These are phyloP conservation scores for Hylaea fasciaria DNA, from an alignment of 2,888 invertebrate species.

Conservation along the genomic window DNA sequence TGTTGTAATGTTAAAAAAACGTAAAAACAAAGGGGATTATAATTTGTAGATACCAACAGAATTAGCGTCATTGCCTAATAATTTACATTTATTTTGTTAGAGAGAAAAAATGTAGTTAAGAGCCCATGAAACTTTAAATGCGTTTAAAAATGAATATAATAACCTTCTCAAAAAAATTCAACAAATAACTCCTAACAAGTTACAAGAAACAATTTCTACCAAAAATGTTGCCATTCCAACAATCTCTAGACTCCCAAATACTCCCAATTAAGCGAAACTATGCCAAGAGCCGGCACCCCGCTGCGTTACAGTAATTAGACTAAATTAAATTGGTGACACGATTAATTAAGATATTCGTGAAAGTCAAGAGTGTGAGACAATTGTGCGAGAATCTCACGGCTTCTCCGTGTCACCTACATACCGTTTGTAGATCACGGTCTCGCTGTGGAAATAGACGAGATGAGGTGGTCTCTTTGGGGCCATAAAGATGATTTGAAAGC, in stretches of 20 bases:
- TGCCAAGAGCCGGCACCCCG: constrained; percentile 36
- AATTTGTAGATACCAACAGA: too few species aligned
- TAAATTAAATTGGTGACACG: constrained; percentile 78
- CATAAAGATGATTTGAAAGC: constrained; percentile 12
- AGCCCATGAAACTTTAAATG: too few species aligned
- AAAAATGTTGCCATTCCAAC: constrained; percentile 6
- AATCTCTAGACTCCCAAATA: constrained; percentile 15
- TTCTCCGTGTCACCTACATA: constrained; percentile 72
- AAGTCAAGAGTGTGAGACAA: constrained; percentile 67
- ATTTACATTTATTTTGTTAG: too few species aligned
- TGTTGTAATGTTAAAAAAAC: too few species aligned
- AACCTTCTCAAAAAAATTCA: too few species aligned
- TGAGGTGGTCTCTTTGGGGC: background rate
- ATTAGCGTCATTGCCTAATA: too few species aligned
- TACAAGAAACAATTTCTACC: background rate
- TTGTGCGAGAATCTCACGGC: constrained; percentile 72
- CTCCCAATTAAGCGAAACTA: constrained; percentile 26
- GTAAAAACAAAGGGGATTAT: too few species aligned
- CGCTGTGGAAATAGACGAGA: constrained; percentile 35
- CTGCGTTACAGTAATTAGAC: constrained; percentile 68
- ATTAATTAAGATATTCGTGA: constrained; percentile 80
- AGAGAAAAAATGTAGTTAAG: too few species aligned
- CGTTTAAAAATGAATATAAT: too few species aligned
- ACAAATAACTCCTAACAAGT: too few species aligned
- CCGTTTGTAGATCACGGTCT: constrained; percentile 69